phyloP scores from a whole-genome alignment of 2,888 invertebrate genomes.

The Scaptodrosophila latifasciaeformis region DNA sequence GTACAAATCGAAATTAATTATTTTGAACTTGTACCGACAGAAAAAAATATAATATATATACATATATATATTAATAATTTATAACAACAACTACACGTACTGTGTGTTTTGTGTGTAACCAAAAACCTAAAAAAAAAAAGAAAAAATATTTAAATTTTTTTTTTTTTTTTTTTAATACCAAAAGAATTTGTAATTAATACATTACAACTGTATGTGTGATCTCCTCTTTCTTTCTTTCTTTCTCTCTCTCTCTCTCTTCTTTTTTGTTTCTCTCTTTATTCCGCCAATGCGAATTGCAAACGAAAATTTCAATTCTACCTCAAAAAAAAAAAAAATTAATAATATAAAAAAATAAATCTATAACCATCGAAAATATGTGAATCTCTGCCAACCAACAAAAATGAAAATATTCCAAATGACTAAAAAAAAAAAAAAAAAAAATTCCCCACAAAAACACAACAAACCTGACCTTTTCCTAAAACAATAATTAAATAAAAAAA shows the following conservation, averaged over 20 bases:
- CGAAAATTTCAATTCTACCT: constrained; percentile 18
- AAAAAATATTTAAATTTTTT: constrained; percentile 41
- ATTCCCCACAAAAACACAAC: constrained; percentile 16
- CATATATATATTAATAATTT: too few species aligned
- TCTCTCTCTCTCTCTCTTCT: constrained; percentile 59
- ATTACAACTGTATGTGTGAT: constrained; percentile 68
- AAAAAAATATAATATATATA: too few species aligned
- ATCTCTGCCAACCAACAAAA: background rate
- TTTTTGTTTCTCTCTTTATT: constrained; percentile 64
- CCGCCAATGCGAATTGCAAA: constrained; percentile 43
- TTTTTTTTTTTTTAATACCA: too few species aligned
- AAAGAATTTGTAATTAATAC: constrained; percentile 64
- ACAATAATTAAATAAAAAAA: constrained; percentile 16
- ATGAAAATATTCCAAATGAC: constrained; percentile 6
- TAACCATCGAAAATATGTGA: background rate
- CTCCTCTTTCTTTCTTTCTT: constrained; percentile 59
- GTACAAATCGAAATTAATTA: too few species aligned
- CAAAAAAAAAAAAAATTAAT: constrained; percentile 16
- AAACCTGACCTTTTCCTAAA: constrained; percentile 18
- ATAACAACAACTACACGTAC: constrained; percentile 48
- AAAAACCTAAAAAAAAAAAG: constrained; percentile 45
- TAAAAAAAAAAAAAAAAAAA: constrained; percentile 13
- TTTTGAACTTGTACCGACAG: too few species aligned
- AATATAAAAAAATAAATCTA: constrained; percentile 3
- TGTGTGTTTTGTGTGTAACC: constrained; percentile 59